Base-by-base conservation (phyloP, 2,888 invertebrate genomes). In the Parnassius glacialis region DNA sequence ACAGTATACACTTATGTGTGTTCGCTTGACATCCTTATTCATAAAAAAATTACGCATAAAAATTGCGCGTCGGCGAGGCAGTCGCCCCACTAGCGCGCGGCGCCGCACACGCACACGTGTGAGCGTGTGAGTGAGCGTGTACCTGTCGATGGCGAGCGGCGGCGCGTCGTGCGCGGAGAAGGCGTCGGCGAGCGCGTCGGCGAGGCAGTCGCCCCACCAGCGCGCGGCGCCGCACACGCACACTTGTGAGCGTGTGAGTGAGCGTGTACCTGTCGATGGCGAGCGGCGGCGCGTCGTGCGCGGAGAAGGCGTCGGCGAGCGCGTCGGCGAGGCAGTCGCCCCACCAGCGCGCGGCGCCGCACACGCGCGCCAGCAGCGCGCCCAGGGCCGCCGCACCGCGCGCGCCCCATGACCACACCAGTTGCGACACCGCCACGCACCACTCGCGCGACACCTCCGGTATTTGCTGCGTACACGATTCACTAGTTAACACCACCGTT, bases 301-400 rank as follows among this genome's bases (percentile, higher is more conserved):
- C 94, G 0, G 95, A 94, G 81, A 97, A 97, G 74, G 97, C 94
- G 66, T 93, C 92, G 25, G 94, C 94, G 62, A 98, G 93, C 41
- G 95, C 96, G 74, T 95, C 95, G 0, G 97, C 96, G n/a, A 98
- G 92, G 76, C 96, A 97, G 69, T 95, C 94, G 51, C 98, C 98
- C 98, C 98, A 98, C 96, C 97, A 98, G 10, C 93, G 90, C 77
- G 95, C 94, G 61, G 93, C 92, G 57, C 95, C 95, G 75, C 95
- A 95, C 79, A 95, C 94, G 57, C 96, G 93, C 62, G 97, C 96
- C 75, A 97, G 86, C 65, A 98, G 89, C 34, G 97, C 95, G 57
- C 94, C 96, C 13, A 95, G 94, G 20, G 96, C 93, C 52, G 97
- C 92, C 77, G 97, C 97, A 64, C 96, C 93, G 64, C 95, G 94